Conservation (phyloP, 1,140 invertebrate species). For the Nephila pilipes region DNA sequence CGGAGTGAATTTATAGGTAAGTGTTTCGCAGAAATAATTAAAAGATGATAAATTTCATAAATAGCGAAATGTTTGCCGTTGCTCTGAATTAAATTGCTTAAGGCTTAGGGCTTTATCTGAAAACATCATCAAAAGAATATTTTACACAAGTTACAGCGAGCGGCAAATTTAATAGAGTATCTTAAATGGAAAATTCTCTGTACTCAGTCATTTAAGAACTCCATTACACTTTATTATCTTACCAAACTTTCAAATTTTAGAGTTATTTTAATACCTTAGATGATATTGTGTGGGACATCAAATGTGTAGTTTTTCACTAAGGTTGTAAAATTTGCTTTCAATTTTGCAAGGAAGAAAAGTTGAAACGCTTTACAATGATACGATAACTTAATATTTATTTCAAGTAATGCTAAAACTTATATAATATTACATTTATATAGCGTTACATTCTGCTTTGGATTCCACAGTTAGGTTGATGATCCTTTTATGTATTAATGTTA, state of each 20-base stretch:
- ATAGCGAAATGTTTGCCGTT: not conserved
- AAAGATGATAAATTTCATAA: slow-evolving; percentile 32
- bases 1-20: slow-evolving; percentile 4
- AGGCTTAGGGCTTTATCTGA: not conserved
- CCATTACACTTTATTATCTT: slow-evolving; percentile 7
- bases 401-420: no score
- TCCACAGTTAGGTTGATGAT: no score
- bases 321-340: not conserved
- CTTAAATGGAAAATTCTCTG: not conserved
- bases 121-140: slow-evolving; percentile 26
- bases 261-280: not conserved
- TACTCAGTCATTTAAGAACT: slow-evolving; percentile 5
- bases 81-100: not conserved
- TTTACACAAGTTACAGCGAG: not conserved
- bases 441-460: no score
- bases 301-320: not conserved
- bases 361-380: no score
- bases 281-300: not conserved
- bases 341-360: not conserved
- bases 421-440: no score
- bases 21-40: slow-evolving; percentile 34
- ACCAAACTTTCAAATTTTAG: slow-evolving; percentile 11
- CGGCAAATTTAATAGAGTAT: not conserved
- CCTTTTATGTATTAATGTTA: no score
- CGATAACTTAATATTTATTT: no score